Percentiles rank a stretch among this genome's conserved stretches.
Conservation (phyloP, 2,797 vertebrate genomes). For the Sebastes minor region DNA sequence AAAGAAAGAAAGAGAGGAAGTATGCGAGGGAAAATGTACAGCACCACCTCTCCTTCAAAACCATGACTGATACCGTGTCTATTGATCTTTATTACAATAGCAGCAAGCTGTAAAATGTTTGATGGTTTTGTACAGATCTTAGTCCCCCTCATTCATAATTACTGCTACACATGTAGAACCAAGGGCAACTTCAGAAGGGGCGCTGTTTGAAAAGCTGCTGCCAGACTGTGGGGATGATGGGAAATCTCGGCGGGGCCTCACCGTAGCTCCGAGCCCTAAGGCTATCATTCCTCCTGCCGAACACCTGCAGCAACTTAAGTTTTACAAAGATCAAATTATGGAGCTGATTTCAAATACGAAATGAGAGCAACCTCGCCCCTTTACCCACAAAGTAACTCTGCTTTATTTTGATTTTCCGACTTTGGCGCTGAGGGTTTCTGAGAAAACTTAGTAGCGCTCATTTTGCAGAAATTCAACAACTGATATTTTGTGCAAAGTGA, state of each 20-base stretch:
- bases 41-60: conserved; percentile 81
- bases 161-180: conserved; percentile 90
- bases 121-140: conserved; percentile 89
- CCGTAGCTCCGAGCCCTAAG: conserved; percentile 80
- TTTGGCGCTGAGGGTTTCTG: conserved; percentile 6
- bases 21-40: conserved; percentile 75
- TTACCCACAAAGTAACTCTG: conserved; percentile 44
- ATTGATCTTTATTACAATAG: conserved; percentile 90
- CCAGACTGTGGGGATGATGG: conserved; percentile 80
- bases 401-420: conserved; percentile 54
- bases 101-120: conserved; percentile 87
- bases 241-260: conserved; percentile 81
- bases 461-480: conserved; percentile 29
- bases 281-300: conserved; percentile 82
- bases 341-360: conserved; percentile 83
- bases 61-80: conserved; percentile 81
- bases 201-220: conserved; percentile 80
- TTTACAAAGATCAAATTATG: conserved; percentile 86
- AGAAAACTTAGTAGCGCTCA: conserved; percentile 17
- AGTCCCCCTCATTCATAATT: conserved; percentile 89
- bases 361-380: conserved; percentile 67
- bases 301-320: conserved; percentile 86
- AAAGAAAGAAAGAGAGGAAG: conserved; percentile 67
- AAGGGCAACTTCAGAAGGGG: conserved; percentile 89
- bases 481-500: conserved; percentile 23